Percentiles rank a stretch among this genome's conserved stretches.
Conservation (phyloP, 2,888 invertebrate genomes). For the Ctena decussata region DNA sequence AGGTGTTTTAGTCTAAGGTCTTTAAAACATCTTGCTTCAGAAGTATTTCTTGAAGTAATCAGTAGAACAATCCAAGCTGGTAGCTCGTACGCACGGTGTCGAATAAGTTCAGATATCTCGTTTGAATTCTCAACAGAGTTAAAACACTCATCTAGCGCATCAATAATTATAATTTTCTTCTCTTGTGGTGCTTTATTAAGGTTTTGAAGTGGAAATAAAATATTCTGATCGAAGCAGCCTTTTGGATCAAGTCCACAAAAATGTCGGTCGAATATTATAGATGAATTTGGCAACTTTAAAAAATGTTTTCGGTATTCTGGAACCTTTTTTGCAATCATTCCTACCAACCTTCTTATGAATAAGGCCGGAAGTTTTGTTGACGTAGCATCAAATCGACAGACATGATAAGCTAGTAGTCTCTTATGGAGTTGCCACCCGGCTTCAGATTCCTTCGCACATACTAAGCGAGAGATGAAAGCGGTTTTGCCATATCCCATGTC, state of each 20-base stretch:
- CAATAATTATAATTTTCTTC: not conserved
- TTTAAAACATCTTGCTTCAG: not conserved
- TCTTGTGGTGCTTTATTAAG: not conserved
- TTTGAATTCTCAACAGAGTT: not conserved
- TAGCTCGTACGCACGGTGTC: not conserved
- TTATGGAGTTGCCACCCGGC: not conserved
- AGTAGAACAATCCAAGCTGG: not conserved
- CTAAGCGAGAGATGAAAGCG: not conserved
- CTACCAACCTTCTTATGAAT: not conserved
- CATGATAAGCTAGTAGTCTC: not conserved
- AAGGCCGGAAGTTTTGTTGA: not conserved
- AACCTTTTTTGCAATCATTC: not conserved
- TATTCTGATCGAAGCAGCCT: not conserved
- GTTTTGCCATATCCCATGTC: not conserved
- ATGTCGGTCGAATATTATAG: not conserved
- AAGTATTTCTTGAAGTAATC: not conserved
- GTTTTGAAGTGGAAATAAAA: not conserved
- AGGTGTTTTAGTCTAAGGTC: not conserved
- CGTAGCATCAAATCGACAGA: not conserved
- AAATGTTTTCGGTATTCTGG: not conserved
- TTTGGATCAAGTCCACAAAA: not conserved
- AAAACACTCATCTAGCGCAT: not conserved
- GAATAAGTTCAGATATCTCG: not conserved
- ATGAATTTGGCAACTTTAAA: not conserved
- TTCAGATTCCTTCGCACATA: not conserved